Evolutionary conservation across 2,797 vertebrate species (phyloP), one percentile per base, ranked within the genome.

Genomic region (Pseudopleuronectes americanus): DNA sequence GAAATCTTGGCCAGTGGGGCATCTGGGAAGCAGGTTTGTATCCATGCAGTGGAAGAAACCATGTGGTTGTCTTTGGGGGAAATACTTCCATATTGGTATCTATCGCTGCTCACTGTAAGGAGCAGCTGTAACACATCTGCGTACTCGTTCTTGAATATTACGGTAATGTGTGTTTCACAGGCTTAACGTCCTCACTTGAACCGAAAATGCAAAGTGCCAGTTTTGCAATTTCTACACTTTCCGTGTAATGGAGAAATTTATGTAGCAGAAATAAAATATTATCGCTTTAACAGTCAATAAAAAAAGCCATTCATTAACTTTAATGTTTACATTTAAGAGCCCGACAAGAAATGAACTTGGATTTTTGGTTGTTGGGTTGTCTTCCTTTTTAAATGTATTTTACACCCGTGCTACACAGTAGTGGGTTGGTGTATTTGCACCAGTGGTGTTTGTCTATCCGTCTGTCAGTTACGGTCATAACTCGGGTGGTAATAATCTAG

Each of bases 1-100:
- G 71, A 82, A 85, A 75, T 63, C 48, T 8, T 21, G 64, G 77
- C 68, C 51, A 81, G 47, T 21, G 6, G 64, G 43, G 43, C 61
- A 60, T 75, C 22, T 64, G 21, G 72, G 66, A 68, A 56, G 54
- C 58, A 28, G 53, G 24, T 64, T 56, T 64, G 57, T 54, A 56
- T 28, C 59, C 38, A 71, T 51, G 6, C 16, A 19, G 19, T 26
- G 16, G 28, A 64, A 59, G 43, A 56, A 67, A 53, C 22, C 13
- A 49, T 16, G 47, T 60, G 24, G 21, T 28, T 16, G 3, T 60
- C 41, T 60, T 61, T 63, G 8, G 4, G 3, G 33, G 26, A 80
- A 66, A 71, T 49, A 47, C 45, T 55, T 9, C 36, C 21, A 54
- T 19, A 57, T 73, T 49, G 28, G 16, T 64, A 75, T 81, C 74